Conservation (phyloP, 2,888 invertebrate species). For the Diaprepes abbreviatus region DNA sequence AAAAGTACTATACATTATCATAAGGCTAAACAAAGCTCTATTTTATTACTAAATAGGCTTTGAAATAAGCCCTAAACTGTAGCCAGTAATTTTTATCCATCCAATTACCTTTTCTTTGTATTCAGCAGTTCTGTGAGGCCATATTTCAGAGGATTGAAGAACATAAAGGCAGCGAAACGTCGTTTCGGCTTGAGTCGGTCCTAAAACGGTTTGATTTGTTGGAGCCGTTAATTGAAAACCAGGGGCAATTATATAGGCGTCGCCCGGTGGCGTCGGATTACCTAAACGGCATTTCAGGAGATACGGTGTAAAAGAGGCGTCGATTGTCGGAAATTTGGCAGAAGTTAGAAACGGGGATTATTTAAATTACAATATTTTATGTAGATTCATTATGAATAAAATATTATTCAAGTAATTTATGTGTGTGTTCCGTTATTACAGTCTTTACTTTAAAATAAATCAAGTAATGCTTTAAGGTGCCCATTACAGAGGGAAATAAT, state of each 20-base stretch:
- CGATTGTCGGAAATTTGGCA: constrained; percentile 17
- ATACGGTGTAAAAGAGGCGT: constrained; percentile 17
- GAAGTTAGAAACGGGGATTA: neutral
- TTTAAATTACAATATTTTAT: too few species aligned
- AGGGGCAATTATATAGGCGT: constrained; percentile 67
- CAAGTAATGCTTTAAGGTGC: too few species aligned
- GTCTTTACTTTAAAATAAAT: too few species aligned
- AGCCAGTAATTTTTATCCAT: constrained; percentile 65
- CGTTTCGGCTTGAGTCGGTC: constrained; percentile 59
- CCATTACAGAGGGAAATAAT: too few species aligned
- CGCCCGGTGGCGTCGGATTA: constrained; percentile 52
- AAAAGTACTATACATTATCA: too few species aligned
- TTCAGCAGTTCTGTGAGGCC: constrained; percentile 67
- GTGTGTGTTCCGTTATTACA: too few species aligned
- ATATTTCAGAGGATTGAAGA: constrained; percentile 68
- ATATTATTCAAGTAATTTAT: too few species aligned
- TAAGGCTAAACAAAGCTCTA: neutral
- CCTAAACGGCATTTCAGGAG: constrained; percentile 44
- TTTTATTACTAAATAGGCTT: constrained; percentile 9
- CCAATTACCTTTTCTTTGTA: constrained; percentile 67
- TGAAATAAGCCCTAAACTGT: constrained; percentile 31
- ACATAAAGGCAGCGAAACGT: constrained; percentile 62
- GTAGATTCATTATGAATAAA: too few species aligned
- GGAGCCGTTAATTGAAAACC: constrained; percentile 71
- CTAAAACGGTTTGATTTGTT: constrained; percentile 70